A percentile compares a stretch with the other conserved stretches of the same genome.
These are phyloP conservation scores for Oryctolagus cuniculus DNA, from an alignment of 2,113 vertebrate species.

Conservation along the genomic window DNA sequence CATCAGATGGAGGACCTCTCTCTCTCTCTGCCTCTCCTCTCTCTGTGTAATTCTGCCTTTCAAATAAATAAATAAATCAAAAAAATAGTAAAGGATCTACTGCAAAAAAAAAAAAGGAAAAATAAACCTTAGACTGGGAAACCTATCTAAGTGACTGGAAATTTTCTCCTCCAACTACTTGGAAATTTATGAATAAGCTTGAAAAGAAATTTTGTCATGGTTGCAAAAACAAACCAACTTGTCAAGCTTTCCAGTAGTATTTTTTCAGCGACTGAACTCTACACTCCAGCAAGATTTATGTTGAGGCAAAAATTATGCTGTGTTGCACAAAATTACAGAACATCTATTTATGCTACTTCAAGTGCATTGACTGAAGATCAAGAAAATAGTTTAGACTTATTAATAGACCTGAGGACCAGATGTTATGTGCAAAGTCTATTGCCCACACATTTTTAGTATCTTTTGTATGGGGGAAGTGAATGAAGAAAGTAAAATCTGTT, in stretches of 20 bases:
- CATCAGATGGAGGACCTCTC: too few species aligned
- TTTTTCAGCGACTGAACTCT: neutral
- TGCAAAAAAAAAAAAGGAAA: neutral
- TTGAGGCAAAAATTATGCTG: neutral
- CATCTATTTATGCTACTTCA: neutral
- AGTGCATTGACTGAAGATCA: neutral
- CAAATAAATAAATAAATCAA: neutral
- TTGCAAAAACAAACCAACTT: constrained; percentile 25
- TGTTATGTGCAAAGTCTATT: neutral
- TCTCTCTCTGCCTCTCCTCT: too few species aligned
- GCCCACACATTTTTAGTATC: neutral
- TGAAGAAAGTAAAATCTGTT: neutral
- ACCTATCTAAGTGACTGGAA: neutral
- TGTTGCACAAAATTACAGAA: neutral
- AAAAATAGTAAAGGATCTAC: neutral
- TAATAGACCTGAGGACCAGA: neutral
- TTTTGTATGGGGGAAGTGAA: neutral
- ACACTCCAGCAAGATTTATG: neutral
- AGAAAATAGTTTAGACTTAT: neutral
- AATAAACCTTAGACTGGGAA: neutral
- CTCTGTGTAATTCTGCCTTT: too few species aligned
- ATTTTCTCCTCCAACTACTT: neutral
- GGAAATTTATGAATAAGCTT: constrained; percentile 3
- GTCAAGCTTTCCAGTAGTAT: neutral
- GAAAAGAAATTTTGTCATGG: neutral